phyloP scores from a whole-genome alignment of 2,113 vertebrate genomes.

The Megaleporinus macrocephalus region DNA sequence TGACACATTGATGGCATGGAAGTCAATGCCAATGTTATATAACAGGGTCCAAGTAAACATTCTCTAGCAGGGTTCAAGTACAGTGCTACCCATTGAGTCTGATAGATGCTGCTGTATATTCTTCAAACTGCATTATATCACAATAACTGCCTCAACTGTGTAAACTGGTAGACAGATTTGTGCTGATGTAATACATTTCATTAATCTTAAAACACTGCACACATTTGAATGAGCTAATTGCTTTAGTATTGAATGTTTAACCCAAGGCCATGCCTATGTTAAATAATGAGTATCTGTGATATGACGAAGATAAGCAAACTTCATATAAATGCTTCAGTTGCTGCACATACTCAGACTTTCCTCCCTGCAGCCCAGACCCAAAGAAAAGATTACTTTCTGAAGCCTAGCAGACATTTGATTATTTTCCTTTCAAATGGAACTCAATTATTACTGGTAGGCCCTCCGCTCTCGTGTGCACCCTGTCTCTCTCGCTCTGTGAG shows the following conservation, averaged over 20 bases:
- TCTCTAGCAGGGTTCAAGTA: too few species aligned
- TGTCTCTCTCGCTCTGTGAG: slow-evolving; percentile 21
- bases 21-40: too few species aligned
- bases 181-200: not conserved
- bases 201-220: not conserved
- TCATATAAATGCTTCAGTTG: not conserved
- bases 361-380: slow-evolving; percentile 46
- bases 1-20: too few species aligned
- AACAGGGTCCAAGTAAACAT: too few species aligned
- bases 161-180: not conserved
- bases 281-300: not conserved
- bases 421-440: slow-evolving; percentile 70
- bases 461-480: slow-evolving; percentile 36
- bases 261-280: not conserved
- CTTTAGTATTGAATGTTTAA: not conserved
- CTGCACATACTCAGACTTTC: slow-evolving; percentile 23
- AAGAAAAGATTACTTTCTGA: slow-evolving; percentile 71
- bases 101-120: too few species aligned
- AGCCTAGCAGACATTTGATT: slow-evolving; percentile 66
- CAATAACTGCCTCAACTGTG: too few species aligned
- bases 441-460: slow-evolving; percentile 60
- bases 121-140: too few species aligned
- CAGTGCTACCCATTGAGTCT: too few species aligned
- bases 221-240: not conserved
- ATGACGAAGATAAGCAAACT: slow-evolving; percentile 3